Conservation (phyloP, 2,797 vertebrate genomes). For the Gymnoscopelus braueri region DNA sequence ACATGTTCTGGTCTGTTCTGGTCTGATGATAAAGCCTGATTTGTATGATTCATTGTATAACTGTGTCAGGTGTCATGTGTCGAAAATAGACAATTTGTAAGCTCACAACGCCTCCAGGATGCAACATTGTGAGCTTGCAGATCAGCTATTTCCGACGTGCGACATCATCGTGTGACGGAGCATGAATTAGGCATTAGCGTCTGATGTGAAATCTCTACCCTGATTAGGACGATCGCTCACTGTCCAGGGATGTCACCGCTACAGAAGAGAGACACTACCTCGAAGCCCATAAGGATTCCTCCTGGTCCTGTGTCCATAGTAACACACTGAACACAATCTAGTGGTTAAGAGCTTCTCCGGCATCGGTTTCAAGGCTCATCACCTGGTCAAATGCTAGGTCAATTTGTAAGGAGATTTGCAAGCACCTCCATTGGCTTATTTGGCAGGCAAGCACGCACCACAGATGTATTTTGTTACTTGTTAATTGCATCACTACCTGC, state of each 20-base stretch:
- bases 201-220: neutral
- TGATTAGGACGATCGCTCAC: constrained; percentile 20
- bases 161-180: no score
- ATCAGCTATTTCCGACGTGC: no score
- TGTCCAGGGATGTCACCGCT: constrained; percentile 1
- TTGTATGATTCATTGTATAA: no score
- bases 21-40: neutral
- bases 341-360: neutral
- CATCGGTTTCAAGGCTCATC: neutral
- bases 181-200: no score
- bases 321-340: constrained; percentile 10
- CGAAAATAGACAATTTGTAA: no score
- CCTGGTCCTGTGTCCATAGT: constrained; percentile 16
- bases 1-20: neutral
- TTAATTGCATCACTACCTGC: no score
- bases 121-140: no score
- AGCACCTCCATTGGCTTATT: neutral
- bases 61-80: no score
- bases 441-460: neutral
- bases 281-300: constrained; percentile 14
- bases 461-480: neutral
- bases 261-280: neutral
- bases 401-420: constrained; percentile 18
- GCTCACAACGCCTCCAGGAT: no score
- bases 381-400: neutral